These are phyloP conservation scores for Cremastobaeus sp. DNA, from an alignment of 2,888 invertebrate genomes.

Conservation along the genomic window DNA sequence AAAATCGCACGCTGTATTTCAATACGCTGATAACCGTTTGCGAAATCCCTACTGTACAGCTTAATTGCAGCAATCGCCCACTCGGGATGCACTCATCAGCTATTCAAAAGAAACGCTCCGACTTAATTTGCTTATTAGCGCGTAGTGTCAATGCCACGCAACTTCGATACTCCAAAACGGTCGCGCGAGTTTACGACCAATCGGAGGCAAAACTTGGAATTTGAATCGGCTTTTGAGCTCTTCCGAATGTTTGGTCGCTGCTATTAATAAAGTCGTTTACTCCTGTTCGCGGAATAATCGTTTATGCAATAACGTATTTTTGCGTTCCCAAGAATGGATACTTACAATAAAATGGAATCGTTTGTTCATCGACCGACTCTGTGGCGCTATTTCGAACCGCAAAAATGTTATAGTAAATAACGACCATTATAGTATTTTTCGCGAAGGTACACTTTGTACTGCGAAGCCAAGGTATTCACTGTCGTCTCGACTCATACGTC, in stretches of 20 bases:
- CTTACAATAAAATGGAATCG: too few relatives aligned
- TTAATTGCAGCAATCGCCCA: constrained; percentile 13
- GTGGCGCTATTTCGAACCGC: constrained; percentile 8
- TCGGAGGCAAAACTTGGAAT: too few relatives aligned
- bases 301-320: too few relatives aligned
- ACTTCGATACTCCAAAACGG: neutral
- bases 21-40: constrained; percentile 5
- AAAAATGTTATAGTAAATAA: constrained; percentile 24
- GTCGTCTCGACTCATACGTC: constrained; percentile 69
- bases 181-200: too few relatives aligned
- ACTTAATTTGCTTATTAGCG: constrained; percentile 34
- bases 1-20: constrained; percentile 8
- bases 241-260: too few relatives aligned
- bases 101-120: constrained; percentile 31
- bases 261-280: too few relatives aligned
- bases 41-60: constrained; percentile 12
- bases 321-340: too few relatives aligned
- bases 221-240: too few relatives aligned
- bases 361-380: too few relatives aligned
- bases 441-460: constrained; percentile 50
- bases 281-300: too few relatives aligned
- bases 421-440: constrained; percentile 29
- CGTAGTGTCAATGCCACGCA: constrained; percentile 17
- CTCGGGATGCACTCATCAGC: constrained; percentile 14
- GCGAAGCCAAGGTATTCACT: constrained; percentile 69